phyloP scores from a whole-genome alignment of 53 echinoderm and acorn worm genomes.

The Paracentrotus lividus region DNA sequence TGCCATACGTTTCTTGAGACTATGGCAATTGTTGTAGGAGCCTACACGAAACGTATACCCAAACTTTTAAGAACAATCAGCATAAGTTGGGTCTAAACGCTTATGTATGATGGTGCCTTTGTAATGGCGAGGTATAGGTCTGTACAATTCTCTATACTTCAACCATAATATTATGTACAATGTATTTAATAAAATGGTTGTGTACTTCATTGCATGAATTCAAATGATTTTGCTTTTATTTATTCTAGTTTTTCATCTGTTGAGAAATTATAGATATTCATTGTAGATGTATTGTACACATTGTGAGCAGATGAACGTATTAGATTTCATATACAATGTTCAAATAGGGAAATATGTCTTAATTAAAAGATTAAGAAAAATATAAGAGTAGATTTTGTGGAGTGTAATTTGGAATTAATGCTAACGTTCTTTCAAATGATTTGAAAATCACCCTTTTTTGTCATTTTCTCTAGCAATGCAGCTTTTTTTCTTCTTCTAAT shows the following conservation, averaged over 20 bases:
- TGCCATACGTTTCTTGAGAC: no score
- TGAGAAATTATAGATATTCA: neutral
- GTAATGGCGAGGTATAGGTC: neutral
- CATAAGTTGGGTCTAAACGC: no score
- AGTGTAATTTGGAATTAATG: neutral
- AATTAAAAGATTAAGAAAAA: neutral
- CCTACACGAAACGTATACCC: no score
- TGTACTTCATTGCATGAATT: neutral
- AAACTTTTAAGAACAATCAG: no score
- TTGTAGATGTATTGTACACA: neutral
- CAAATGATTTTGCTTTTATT: neutral
- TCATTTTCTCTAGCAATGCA: neutral
- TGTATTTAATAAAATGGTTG: neutral
- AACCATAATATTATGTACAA: neutral
- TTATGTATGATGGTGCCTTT: no score
- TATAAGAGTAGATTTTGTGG: neutral
- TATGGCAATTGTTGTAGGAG: no score
- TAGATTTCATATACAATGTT: neutral
- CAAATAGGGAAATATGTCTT: no score
- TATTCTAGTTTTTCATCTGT: neutral
- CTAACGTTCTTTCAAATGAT: neutral
- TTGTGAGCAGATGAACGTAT: neutral
- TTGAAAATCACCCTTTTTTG: neutral
- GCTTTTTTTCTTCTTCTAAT: neutral
- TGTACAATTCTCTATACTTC: neutral